A percentile compares a stretch with the other conserved stretches of the same genome.
These are phyloP conservation scores for Moxostoma hubbsi DNA, from an alignment of 2,797 vertebrate genomes.

Conservation along the genomic window DNA sequence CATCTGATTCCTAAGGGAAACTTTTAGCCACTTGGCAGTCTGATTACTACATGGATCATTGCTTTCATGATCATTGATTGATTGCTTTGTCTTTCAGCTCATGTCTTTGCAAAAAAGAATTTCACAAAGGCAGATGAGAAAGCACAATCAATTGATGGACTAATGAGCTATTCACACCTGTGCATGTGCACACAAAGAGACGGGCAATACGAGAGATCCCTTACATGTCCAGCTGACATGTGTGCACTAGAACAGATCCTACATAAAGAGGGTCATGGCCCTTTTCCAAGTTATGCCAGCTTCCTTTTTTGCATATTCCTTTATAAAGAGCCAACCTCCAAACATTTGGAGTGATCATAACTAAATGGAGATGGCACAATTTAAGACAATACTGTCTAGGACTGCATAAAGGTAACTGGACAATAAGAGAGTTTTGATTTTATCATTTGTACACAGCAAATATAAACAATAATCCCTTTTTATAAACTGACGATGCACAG, in stretches of 20 bases:
- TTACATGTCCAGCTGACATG: conserved; percentile 20
- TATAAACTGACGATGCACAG: background rate
- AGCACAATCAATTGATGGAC: conserved; percentile 66
- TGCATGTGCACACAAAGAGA: conserved; percentile 60
- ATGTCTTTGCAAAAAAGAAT: conserved; percentile 56
- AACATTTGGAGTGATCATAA: conserved; percentile 6
- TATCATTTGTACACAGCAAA: conserved; percentile 7
- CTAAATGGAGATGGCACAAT: background rate
- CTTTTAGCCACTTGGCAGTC: conserved; percentile 72
- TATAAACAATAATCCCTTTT: conserved; percentile 3
- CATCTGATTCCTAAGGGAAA: conserved; percentile 58
- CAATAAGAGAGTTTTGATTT: conserved; percentile 9
- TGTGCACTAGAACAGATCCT: background rate
- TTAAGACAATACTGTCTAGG: conserved; percentile 8
- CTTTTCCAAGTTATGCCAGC: background rate
- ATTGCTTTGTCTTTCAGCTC: conserved; percentile 58
- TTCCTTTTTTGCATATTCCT: background rate
- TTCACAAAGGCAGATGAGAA: conserved; percentile 47
- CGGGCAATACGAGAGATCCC: background rate
- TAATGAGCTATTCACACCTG: conserved; percentile 72
- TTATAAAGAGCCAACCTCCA: background rate
- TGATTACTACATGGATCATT: conserved; percentile 66
- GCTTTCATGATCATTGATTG: conserved; percentile 71
- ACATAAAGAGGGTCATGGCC: background rate
- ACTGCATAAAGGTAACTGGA: conserved; percentile 10